Conservation (phyloP, 2,113 vertebrate species). For the Lichenostomus cassidix region DNA sequence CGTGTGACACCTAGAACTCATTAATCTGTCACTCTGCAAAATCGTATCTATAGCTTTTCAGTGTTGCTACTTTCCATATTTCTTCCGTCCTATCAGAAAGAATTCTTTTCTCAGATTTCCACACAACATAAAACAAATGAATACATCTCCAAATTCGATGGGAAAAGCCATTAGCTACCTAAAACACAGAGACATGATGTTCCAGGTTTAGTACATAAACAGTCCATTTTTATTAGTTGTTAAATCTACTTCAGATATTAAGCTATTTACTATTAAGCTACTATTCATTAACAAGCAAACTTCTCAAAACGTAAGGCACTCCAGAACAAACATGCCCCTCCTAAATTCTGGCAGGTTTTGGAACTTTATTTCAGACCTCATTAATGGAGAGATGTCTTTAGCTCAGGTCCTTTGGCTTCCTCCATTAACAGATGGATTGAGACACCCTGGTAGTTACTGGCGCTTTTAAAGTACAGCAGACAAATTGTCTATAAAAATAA, state of each 20-base stretch:
- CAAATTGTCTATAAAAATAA: background rate
- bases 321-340: background rate
- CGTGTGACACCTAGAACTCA: background rate
- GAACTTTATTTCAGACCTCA: background rate
- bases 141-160: background rate
- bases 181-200: background rate
- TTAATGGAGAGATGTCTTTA: background rate
- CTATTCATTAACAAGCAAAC: background rate
- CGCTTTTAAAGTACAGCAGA: background rate
- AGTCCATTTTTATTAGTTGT: background rate
- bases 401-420: background rate
- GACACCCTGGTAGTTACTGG: background rate
- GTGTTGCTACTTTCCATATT: background rate
- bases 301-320: background rate
- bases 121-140: background rate
- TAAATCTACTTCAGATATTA: background rate
- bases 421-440: background rate
- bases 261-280: background rate
- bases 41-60: background rate
- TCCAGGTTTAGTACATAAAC: background rate
- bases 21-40: background rate
- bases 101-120: background rate
- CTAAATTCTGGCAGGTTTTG: background rate
- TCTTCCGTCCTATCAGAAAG: background rate
- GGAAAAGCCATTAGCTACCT: background rate